Conservation (phyloP, 2,888 invertebrate species). For the Atherix ibis region DNA sequence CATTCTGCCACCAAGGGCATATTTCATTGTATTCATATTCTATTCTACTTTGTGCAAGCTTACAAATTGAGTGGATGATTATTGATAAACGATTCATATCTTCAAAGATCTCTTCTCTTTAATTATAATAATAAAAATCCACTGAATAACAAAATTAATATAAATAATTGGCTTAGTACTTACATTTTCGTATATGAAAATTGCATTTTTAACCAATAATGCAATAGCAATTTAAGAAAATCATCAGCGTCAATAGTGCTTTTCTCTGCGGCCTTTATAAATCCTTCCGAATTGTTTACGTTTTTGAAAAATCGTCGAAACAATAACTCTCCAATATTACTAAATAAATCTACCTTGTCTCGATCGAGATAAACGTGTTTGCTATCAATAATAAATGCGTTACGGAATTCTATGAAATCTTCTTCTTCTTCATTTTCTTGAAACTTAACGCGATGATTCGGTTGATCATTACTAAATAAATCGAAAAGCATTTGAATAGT, state of each 20-base stretch:
- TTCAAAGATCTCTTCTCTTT: constrained; percentile 25
- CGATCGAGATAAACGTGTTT: constrained; percentile 26
- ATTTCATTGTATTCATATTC: constrained; percentile 49
- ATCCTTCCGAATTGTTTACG: constrained; percentile 31
- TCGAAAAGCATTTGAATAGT: constrained; percentile 48
- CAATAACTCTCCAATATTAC: constrained; percentile 21
- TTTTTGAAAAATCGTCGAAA: constrained; percentile 23
- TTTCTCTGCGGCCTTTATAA: constrained; percentile 17
- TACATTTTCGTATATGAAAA: constrained; percentile 30
- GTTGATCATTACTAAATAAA: constrained; percentile 30
- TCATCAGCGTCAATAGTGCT: constrained; percentile 36
- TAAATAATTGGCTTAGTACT: constrained; percentile 3
- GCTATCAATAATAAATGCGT: constrained; percentile 21
- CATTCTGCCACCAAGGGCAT: constrained; percentile 69
- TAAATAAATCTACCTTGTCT: constrained; percentile 22
- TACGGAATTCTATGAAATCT: constrained; percentile 38
- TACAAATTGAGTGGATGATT: constrained; percentile 48
- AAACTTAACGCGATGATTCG: constrained; percentile 40
- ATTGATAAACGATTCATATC: constrained; percentile 54
- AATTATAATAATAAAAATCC: not conserved
- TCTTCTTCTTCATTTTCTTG: constrained; percentile 35
- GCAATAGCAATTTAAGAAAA: constrained; percentile 52
- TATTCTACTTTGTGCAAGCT: constrained; percentile 43
- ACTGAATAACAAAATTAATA: constrained; percentile 26
- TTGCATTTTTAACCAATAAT: constrained; percentile 52